A percentile compares a stretch with the other conserved stretches of the same genome.
These are phyloP conservation scores for rabbit (Oryctolagus cuniculus) DNA, from an alignment of 2,113 vertebrate species.

Conservation along the genomic window mOryCun1.1 NC_091443.1:91359501-91360000, in stretches of 20 bases:
- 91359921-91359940: neutral
- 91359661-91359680: neutral
- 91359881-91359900: neutral
- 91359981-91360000: too few species aligned
- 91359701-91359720: neutral
- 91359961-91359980: neutral
- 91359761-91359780: neutral
- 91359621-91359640: neutral
- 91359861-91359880: neutral
- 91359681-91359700: neutral
- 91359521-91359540: too few species aligned
- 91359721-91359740: neutral
- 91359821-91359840: neutral
- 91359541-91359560: too few species aligned
- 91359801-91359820: neutral
- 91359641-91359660: neutral
- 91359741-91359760: neutral
- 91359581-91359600: too few species aligned
- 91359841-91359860: neutral
- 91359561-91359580: too few species aligned
- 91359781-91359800: too few species aligned
- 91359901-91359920: neutral
- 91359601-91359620: too few species aligned
- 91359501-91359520: too few species aligned
- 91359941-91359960: accelerated